phyloP scores from a whole-genome alignment of 2,888 invertebrate genomes.

The Acanthosepion pharaonis region DNA sequence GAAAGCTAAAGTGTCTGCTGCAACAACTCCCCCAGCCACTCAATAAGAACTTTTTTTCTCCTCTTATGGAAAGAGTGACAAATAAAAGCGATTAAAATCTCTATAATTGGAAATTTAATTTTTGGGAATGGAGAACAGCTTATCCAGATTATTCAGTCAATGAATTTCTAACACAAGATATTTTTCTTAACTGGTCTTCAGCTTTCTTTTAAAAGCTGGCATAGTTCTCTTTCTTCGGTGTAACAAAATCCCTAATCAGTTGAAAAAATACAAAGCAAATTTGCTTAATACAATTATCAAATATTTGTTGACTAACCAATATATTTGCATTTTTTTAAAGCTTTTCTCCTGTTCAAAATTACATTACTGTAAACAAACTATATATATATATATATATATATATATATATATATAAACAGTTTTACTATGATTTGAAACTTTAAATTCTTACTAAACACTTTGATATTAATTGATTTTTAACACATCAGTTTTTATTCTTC shows the following conservation, averaged over 20 bases:
- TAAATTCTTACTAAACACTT: conserved; percentile 22
- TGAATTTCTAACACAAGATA: conserved; percentile 20
- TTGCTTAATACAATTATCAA: background rate
- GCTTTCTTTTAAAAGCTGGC: too few relatives aligned
- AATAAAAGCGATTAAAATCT: conserved; percentile 33
- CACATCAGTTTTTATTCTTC: background rate
- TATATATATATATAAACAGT: background rate
- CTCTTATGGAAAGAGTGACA: background rate
- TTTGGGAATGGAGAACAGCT: background rate
- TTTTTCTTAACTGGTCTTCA: background rate
- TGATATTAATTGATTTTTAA: background rate
- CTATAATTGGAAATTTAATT: conserved; percentile 22
- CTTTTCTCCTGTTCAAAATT: background rate
- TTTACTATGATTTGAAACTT: background rate
- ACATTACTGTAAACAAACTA: background rate
- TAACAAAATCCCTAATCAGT: conserved; percentile 21
- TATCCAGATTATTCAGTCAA: background rate
- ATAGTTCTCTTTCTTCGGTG: background rate
- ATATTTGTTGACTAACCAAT: background rate
- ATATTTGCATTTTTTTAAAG: background rate
- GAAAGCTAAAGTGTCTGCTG: background rate
- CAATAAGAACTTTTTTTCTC: background rate
- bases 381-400: background rate
- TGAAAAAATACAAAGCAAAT: conserved; percentile 1
- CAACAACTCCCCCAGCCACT: background rate